Conservation (phyloP, 2,797 vertebrate genomes). For the Epinephelus awoara region DNA sequence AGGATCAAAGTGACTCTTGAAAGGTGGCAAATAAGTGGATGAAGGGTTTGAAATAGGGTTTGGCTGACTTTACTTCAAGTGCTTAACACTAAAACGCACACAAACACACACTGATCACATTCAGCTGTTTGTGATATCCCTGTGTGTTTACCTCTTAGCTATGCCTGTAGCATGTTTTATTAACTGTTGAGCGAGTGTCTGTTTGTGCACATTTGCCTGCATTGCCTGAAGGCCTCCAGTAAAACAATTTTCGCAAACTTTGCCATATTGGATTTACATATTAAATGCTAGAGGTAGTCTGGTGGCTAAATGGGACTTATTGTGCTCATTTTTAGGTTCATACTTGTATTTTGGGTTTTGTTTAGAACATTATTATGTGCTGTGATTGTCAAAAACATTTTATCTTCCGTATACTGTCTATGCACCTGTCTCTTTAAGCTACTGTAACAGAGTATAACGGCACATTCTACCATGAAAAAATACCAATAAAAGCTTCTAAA, state of each 20-base stretch:
- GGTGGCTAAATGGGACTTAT: neutral
- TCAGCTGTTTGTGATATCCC: conserved; percentile 15
- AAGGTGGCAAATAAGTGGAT: conserved; percentile 33
- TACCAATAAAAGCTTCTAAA: no score
- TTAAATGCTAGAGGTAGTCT: fast-evolving
- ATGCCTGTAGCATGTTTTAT: neutral
- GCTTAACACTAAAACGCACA: conserved; percentile 1
- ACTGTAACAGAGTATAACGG: no score
- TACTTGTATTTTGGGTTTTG: no score
- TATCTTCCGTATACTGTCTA: no score
- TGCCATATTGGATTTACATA: neutral
- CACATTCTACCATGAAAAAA: no score
- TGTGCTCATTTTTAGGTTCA: no score
- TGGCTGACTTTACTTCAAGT: conserved; percentile 12
- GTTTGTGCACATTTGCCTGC: neutral
- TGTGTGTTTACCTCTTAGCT: neutral
- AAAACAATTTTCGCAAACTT: neutral
- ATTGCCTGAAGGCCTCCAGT: neutral
- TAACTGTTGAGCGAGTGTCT: neutral
- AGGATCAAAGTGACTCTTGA: conserved; percentile 23
- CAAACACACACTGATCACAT: conserved; percentile 18
- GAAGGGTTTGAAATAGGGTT: conserved; percentile 17
- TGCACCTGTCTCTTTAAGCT: no score
- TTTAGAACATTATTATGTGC: no score
- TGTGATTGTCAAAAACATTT: no score